A percentile compares a stretch with the other conserved stretches of the same genome.
Evolutionary conservation across 1,140 invertebrate genomes (phyloP).

Genomic region (Diorhabda carinulata): DNA sequence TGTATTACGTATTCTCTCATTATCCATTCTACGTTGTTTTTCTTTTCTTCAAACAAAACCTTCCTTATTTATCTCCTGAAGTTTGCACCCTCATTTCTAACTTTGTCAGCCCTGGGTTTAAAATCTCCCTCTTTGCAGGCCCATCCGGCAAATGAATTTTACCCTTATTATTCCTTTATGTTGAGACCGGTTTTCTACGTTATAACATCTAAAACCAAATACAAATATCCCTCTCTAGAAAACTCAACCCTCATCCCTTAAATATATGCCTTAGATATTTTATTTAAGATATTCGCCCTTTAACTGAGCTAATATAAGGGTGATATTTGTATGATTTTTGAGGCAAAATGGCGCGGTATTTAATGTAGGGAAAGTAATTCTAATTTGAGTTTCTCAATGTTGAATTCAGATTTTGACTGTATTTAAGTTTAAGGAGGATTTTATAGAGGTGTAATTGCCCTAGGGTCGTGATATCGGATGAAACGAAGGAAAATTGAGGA

Average conservation of each 20-base stretch:
- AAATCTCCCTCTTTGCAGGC: conserved; percentile 35
- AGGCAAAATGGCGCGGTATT: conserved; percentile 39
- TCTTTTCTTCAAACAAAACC: conserved; percentile 23
- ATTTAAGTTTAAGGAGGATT: conserved; percentile 44
- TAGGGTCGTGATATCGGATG: background rate
- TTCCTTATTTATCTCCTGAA: conserved; percentile 33
- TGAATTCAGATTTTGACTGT: conserved; percentile 40
- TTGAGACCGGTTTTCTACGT: conserved; percentile 19
- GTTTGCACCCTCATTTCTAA: conserved; percentile 37
- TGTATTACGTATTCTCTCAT: conserved; percentile 17
- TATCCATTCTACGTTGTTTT: conserved; percentile 21
- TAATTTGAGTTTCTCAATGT: conserved; percentile 41
- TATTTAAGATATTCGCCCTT: conserved; percentile 37
- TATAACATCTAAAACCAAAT: conserved; percentile 24
- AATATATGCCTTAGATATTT: conserved; percentile 36
- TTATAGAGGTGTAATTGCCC: conserved; percentile 37
- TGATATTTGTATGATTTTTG: conserved; percentile 33
- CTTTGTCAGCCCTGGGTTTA: conserved; percentile 34
- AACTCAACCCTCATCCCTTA: conserved; percentile 36
- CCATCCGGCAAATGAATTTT: conserved; percentile 12
- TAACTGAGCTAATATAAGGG: conserved; percentile 29
- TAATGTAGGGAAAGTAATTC: conserved; percentile 44
- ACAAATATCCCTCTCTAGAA: conserved; percentile 37
- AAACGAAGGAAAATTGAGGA: conserved; percentile 8
- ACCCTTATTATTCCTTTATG: background rate